Percentiles rank a stretch among this genome's conserved stretches.
phyloP scores from a whole-genome alignment of 2,797 vertebrate genomes.

The Melanogrammus aeglefinus region DNA sequence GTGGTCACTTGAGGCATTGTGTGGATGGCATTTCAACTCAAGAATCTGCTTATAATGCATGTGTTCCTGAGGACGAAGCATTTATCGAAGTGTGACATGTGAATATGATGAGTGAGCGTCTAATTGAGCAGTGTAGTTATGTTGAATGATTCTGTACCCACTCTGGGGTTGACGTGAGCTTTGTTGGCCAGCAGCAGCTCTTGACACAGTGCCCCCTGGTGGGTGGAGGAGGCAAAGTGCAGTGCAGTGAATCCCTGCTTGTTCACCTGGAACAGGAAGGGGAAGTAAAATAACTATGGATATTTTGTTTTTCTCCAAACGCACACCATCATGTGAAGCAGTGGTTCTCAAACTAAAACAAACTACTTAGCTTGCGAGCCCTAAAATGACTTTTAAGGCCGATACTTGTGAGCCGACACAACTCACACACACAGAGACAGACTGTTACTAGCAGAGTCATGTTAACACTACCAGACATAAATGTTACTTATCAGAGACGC shows the following conservation, averaged over 20 bases:
- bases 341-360: no score
- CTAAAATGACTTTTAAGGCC: no score
- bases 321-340: no score
- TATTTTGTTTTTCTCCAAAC: not conserved
- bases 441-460: no score
- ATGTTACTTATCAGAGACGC: not conserved
- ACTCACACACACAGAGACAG: no score
- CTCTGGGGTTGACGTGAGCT: constrained; percentile 90
- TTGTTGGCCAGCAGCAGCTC: constrained; percentile 90
- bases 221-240: constrained; percentile 93
- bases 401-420: not conserved
- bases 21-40: constrained; percentile 50
- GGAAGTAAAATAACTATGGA: not conserved
- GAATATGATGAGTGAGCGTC: not conserved
- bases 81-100: not conserved
- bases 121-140: not conserved
- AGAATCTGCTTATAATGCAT: no score
- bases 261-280: constrained; percentile 70
- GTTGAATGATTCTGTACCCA: constrained; percentile 15
- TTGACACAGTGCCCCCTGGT: constrained; percentile 92
- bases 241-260: constrained; percentile 91
- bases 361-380: no score
- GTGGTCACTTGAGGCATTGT: constrained; percentile 47
- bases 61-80: not conserved
- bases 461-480: not conserved